Evolutionary conservation across 1,140 invertebrate species (phyloP), one percentile per base, ranked within the genome.

Genomic region (Anastrepha obliqua): DNA sequence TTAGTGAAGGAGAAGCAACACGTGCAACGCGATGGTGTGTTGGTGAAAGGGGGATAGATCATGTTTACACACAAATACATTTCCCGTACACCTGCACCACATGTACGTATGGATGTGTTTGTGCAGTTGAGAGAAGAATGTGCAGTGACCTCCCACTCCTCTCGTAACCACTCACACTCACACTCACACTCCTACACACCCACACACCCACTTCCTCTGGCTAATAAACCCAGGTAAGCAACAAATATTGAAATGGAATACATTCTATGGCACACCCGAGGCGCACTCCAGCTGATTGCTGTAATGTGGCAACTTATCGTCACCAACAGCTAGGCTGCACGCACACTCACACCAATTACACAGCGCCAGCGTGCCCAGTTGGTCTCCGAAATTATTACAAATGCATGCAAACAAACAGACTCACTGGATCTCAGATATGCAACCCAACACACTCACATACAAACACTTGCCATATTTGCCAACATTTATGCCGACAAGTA

Each of bases 281-380:
- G 74, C 74, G 74, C 74, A 58, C 74, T 81, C 74, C 47, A 81
- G 47, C 74, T 55, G 74, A 55, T 81, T 81, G 74, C 47, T 81
- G 51, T 81, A 81, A 81, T 81, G 74, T 47, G 74, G n/a, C 8
- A 81, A 81, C 74, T 81, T 81, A 55, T 29, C 74, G 74, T 55
- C n/a, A 81, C 51, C 74, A 81, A 55, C 9, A 81, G 74, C 39
- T 74, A 6, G 6, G 47, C 47, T 55, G 7, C 5, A 81, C 3
- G 70, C 29, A 67, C 64, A 67, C 64, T 13, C 64, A 67, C 64
- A 42, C 51, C 51, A 55, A 55, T 11, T 44, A 42, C 8, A 20
- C 42, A 74, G 13, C 39, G 42, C 42, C 15, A 42, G 67, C 15
- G 15, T 74, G 67, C 67, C 67, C 67, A 74, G 67, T 39, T n/a